A percentile compares a stretch with the other conserved stretches of the same genome.
phyloP scores from a whole-genome alignment of 2,113 vertebrate species.

The human (Homo sapiens) region DNA sequence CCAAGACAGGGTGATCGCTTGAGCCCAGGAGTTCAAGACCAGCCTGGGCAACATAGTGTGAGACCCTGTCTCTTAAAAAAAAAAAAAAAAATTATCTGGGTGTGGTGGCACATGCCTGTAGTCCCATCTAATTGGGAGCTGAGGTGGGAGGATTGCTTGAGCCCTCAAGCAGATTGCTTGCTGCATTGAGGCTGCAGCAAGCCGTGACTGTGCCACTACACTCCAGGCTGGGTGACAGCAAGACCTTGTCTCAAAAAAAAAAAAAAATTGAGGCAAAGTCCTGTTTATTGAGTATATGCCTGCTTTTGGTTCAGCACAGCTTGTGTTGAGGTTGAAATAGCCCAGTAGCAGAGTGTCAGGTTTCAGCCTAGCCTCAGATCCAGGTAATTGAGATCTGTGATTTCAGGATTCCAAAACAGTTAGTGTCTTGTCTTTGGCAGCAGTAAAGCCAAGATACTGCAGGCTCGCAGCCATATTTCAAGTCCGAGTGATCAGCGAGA shows the following conservation, averaged over 20 bases:
- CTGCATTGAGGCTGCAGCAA: background rate
- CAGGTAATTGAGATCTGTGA: background rate
- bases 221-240: background rate
- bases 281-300: background rate
- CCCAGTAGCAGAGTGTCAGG: background rate
- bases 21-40: background rate
- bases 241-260: background rate
- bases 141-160: background rate
- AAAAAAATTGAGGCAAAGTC: background rate
- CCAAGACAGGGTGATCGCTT: background rate
- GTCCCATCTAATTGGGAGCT: background rate
- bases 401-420: background rate
- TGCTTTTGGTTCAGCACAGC: slow-evolving; percentile 1
- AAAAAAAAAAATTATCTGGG: background rate
- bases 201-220: background rate
- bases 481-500: background rate
- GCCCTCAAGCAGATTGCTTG: too few species aligned
- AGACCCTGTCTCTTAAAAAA: background rate
- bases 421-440: background rate
- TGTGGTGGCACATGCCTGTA: background rate
- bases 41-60: background rate
- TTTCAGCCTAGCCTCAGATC: background rate
- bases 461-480: background rate
- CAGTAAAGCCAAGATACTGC: background rate
- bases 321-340: slow-evolving; percentile 6